Percentiles rank a stretch among this genome's conserved stretches.
phyloP scores from a whole-genome alignment of 2,888 invertebrate genomes.

The Apocheima hispidaria region DNA sequence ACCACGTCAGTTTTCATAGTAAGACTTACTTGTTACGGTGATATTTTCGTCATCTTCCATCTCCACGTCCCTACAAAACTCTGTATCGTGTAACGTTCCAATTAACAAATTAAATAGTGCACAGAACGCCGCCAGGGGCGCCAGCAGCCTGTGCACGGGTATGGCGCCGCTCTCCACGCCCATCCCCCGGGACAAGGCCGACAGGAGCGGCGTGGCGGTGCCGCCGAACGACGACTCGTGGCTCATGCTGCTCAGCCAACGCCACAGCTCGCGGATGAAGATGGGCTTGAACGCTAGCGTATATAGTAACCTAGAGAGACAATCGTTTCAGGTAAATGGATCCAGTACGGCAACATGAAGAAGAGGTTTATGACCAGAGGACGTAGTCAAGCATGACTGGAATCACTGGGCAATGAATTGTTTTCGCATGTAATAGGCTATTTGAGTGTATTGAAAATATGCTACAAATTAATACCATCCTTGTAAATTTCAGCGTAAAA shows the following conservation, averaged over 20 bases:
- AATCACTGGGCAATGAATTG: no score
- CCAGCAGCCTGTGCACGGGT: slow-evolving; percentile 90
- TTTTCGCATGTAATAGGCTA: no score
- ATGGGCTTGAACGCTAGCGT: slow-evolving; percentile 92
- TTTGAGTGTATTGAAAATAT: no score
- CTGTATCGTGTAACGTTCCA: slow-evolving; percentile 94
- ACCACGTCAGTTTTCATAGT: not conserved
- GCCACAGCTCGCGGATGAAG: slow-evolving; percentile 92
- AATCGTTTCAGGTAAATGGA: not conserved
- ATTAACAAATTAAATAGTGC: slow-evolving; percentile 92
- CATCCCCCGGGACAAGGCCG: slow-evolving; percentile 89
- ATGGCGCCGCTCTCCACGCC: slow-evolving; percentile 82
- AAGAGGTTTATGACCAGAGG: no score
- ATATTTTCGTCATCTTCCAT: slow-evolving; percentile 78
- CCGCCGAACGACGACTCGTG: slow-evolving; percentile 74
- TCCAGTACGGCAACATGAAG: no score
- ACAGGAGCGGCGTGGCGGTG: slow-evolving; percentile 86
- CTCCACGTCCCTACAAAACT: slow-evolving; percentile 87
- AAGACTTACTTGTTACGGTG: slow-evolving; percentile 57
- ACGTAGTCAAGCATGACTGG: no score
- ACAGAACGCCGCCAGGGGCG: slow-evolving; percentile 93
- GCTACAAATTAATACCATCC: no score
- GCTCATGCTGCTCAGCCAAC: slow-evolving; percentile 79
- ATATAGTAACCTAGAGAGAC: slow-evolving; percentile 88
- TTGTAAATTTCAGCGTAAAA: no score